Evolutionary conservation across 2,797 vertebrate species (phyloP).

Genomic region (Falco naumanni): DNA sequence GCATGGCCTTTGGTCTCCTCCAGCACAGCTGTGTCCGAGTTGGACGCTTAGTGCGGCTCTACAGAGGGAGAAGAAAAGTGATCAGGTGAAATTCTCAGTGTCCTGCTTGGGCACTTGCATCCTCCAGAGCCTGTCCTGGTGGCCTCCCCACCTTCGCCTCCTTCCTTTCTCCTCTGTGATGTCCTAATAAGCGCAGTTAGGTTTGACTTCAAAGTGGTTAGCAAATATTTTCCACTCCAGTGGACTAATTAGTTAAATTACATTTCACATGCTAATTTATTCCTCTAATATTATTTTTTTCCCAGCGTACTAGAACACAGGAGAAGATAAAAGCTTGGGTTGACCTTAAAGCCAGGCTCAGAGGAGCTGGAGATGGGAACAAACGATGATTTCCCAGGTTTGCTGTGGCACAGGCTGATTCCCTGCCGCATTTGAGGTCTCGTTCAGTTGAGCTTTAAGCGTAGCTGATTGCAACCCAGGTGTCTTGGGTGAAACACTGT

Average conservation of each 20-base stretch:
- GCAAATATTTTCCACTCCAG: constrained; percentile 53
- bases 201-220: constrained; percentile 55
- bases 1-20: neutral
- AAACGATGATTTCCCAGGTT: neutral
- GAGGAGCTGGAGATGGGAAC: constrained; percentile 17
- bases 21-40: neutral
- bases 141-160: neutral
- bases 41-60: neutral
- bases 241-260: constrained; percentile 64
- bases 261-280: constrained; percentile 68
- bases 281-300: constrained; percentile 23
- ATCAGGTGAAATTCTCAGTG: neutral
- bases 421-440: neutral
- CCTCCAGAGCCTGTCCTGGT: neutral
- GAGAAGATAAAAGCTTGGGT: constrained; percentile 42
- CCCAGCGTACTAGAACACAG: neutral
- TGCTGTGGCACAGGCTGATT: neutral
- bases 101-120: neutral
- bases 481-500: neutral
- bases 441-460: neutral
- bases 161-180: neutral
- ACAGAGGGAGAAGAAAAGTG: neutral
- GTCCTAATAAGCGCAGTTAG: neutral
- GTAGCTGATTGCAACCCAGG: neutral
- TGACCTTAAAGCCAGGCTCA: constrained; percentile 42